Conservation (phyloP, 2,797 vertebrate species). For the Smutsia temminckii region DNA sequence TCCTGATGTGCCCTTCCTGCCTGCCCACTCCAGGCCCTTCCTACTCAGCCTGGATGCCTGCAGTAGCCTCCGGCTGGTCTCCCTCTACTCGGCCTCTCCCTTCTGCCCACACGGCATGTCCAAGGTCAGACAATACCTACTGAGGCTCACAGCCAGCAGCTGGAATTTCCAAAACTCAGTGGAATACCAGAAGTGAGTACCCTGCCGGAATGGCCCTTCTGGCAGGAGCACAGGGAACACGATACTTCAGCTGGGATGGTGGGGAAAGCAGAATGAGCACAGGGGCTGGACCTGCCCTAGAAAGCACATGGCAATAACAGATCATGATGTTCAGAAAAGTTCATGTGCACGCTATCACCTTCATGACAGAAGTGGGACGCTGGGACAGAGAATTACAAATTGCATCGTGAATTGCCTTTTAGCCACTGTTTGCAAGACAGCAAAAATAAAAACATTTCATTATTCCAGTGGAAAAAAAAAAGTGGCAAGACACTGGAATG, state of each 20-base stretch:
- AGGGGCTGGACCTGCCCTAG: background rate
- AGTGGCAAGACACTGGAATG: background rate
- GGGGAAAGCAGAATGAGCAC: background rate
- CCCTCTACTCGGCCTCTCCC: background rate
- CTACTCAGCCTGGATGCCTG: background rate
- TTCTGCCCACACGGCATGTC: background rate
- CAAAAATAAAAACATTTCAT: slow-evolving; percentile 37
- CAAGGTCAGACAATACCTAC: background rate
- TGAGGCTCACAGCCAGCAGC: background rate
- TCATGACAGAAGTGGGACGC: background rate
- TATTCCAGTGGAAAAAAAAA: background rate
- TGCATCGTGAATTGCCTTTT: background rate
- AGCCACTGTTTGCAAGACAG: slow-evolving; percentile 30
- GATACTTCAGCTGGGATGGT: background rate
- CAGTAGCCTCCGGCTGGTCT: background rate
- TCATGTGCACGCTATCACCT: background rate
- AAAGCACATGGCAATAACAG: background rate
- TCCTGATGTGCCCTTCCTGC: slow-evolving; percentile 19
- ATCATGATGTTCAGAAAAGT: background rate
- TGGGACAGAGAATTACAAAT: background rate
- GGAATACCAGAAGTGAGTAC: background rate
- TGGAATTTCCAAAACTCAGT: background rate
- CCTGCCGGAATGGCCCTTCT: background rate
- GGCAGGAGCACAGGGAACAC: background rate
- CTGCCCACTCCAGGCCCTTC: background rate